Base-by-base conservation (phyloP, 2,797 vertebrate species). In the Allobates femoralis region DNA sequence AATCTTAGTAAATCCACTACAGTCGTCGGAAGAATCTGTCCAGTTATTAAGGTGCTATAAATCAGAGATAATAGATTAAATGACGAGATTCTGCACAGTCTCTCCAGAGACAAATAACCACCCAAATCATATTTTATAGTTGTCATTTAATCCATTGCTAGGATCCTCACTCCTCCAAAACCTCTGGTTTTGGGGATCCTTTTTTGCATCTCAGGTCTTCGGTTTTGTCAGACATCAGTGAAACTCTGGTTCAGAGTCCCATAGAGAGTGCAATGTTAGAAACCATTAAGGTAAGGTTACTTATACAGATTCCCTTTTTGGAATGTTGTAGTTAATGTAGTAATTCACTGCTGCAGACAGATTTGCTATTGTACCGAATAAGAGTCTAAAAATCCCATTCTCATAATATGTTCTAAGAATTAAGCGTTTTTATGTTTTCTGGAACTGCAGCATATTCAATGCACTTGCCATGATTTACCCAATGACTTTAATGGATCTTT, bases 1-100 rank as follows among this genome's bases (percentile, higher is more conserved):
- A 79, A 79, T 84, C 74, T 87, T 37, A 12, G 32, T 83, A 83
- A 83, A 87, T 79, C 86, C 56, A 67, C 66, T 74, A 34, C 32
- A 73, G 28, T 71, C 60, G 41, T 55, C 41, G 55, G 23, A 66
- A 78, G 64, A 83, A 83, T 83, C 41, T 34, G 67, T 41, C 67
- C 8, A 10, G 84, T 84, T 87, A 80, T 80, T 79, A 51, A 64
- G 30, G 62, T 66, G 66, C 56, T 73, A 84, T 84, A 71, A 84
- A 73, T 79, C 56, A 64, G 15, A 41, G 62, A 75, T 83, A 83
- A 83, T 78, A 83, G 75, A 41, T 34, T 83, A 77, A 85, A 87
- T 50, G 50, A 58, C 37, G 41, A 64, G 71, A 80, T 85, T 60
- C 53, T 60, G 46, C 50, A 30, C 55, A 34, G 30, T 41, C 64